Conservation (phyloP, 2,113 vertebrate species). For the Loxodonta africana region DNA sequence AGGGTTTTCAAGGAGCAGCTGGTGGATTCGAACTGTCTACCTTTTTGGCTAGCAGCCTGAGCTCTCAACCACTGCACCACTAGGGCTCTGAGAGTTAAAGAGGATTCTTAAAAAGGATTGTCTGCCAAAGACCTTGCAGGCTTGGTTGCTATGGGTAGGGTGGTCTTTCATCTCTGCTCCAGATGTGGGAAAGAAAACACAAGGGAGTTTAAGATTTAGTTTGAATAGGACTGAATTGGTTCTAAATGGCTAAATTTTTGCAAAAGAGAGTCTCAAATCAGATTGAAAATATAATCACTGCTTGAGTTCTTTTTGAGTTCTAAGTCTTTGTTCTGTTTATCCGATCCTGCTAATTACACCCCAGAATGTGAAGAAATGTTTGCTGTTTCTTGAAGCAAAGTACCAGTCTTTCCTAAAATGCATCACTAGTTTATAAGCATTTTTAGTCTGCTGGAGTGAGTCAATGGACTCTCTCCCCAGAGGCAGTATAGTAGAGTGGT, state of each 20-base stretch:
- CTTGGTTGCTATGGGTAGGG: background rate
- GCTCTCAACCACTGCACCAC: too few relatives aligned
- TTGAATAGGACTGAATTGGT: constrained; percentile 53
- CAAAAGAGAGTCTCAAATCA: background rate
- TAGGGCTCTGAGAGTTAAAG: background rate
- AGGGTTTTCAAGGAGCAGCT: too few relatives aligned
- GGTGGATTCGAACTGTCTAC: too few relatives aligned
- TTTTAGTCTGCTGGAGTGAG: background rate
- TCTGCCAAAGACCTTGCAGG: background rate
- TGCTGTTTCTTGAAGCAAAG: constrained; percentile 31
- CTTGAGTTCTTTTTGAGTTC: background rate
- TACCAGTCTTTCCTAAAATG: background rate
- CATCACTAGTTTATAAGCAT: background rate
- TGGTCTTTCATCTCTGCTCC: background rate
- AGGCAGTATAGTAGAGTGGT: background rate
- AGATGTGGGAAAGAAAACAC: constrained; percentile 8
- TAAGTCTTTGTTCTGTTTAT: constrained; percentile 13
- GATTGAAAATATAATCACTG: constrained; percentile 2
- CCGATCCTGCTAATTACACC: constrained; percentile 27
- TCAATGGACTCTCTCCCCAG: background rate
- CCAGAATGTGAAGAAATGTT: background rate
- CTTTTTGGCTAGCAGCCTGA: too few relatives aligned
- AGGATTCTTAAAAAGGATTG: background rate
- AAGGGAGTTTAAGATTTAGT: constrained; percentile 20
- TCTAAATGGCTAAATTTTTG: constrained; percentile 32